Evolutionary conservation across 1,140 invertebrate genomes (phyloP).

Genomic region (Rhopalosiphum maidis): DNA sequence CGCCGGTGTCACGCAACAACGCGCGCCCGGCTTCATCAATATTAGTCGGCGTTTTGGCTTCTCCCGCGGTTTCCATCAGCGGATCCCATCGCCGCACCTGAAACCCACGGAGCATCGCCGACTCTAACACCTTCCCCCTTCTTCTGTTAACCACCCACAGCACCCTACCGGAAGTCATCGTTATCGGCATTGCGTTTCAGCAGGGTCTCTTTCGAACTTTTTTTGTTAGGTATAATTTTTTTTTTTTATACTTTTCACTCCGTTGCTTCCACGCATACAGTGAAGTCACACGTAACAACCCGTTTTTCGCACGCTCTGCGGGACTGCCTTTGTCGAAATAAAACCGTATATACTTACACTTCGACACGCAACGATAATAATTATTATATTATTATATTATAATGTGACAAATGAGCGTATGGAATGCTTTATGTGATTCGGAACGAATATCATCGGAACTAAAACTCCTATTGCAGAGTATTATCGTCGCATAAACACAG

Average conservation of each 20-base stretch:
- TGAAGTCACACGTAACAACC: background rate
- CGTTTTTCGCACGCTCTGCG: background rate
- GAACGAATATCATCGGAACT: background rate
- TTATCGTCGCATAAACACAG: background rate
- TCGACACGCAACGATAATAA: background rate
- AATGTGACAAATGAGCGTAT: too few species aligned
- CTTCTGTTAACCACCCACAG: background rate
- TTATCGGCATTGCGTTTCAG: background rate
- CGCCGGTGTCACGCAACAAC: slow-evolving; percentile 26
- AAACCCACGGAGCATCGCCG: background rate
- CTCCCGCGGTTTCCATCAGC: background rate
- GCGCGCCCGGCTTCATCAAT: slow-evolving; percentile 1
- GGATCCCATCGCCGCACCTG: background rate
- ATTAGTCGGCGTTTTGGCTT: background rate
- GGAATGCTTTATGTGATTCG: background rate
- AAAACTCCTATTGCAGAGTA: background rate
- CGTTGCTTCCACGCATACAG: too few species aligned
- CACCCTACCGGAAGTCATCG: background rate
- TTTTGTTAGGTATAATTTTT: background rate
- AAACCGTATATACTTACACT: background rate
- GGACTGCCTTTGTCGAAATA: background rate
- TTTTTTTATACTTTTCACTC: background rate
- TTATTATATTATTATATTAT: background rate
- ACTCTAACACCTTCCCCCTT: background rate
- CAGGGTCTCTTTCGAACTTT: background rate